A percentile compares a stretch with the other conserved stretches of the same genome.
These are phyloP conservation scores for Druon quercuslanigerum DNA, from an alignment of 1,140 invertebrate species.

Conservation along the genomic window DNA sequence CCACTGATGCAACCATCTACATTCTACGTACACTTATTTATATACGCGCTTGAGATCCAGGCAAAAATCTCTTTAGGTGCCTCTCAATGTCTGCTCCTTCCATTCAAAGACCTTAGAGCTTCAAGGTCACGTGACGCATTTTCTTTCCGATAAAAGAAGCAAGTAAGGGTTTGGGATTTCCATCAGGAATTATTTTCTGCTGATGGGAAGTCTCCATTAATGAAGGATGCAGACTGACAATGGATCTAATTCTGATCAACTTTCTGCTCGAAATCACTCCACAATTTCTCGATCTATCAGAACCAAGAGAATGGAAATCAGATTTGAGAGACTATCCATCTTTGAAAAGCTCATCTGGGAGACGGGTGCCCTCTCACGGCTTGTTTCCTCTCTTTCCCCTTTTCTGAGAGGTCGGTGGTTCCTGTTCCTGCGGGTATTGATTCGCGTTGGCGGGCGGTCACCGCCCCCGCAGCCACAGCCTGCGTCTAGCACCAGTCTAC, in stretches of 20 bases:
- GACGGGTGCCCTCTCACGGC: constrained; percentile 52
- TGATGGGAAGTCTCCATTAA: not conserved
- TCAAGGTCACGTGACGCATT: constrained; percentile 51
- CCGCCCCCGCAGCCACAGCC: constrained; percentile 73
- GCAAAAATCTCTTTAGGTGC: constrained; percentile 50
- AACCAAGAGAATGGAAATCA: not conserved
- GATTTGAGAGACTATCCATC: constrained; percentile 10
- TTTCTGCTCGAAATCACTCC: not conserved
- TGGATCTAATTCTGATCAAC: not conserved
- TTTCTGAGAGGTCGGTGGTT: constrained; percentile 66
- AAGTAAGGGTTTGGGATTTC: too few relatives aligned
- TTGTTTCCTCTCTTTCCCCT: constrained; percentile 51
- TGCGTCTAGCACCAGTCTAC: constrained; percentile 74
- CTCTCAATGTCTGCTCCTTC: constrained; percentile 37
- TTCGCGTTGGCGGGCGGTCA: constrained; percentile 75
- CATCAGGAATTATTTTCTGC: too few relatives aligned
- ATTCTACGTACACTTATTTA: constrained; percentile 5
- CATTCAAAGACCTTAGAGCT: constrained; percentile 32
- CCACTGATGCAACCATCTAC: constrained; percentile 24
- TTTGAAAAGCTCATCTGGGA: constrained; percentile 36
- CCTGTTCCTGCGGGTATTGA: constrained; percentile 77
- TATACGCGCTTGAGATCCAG: constrained; percentile 25
- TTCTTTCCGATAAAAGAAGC: not conserved
- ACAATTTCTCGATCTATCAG: not conserved
- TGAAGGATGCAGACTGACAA: not conserved